A percentile compares a stretch with the other conserved stretches of the same genome.
These are phyloP conservation scores for Nicator chloris DNA, from an alignment of 2,113 vertebrate genomes.

Conservation along the genomic window DNA sequence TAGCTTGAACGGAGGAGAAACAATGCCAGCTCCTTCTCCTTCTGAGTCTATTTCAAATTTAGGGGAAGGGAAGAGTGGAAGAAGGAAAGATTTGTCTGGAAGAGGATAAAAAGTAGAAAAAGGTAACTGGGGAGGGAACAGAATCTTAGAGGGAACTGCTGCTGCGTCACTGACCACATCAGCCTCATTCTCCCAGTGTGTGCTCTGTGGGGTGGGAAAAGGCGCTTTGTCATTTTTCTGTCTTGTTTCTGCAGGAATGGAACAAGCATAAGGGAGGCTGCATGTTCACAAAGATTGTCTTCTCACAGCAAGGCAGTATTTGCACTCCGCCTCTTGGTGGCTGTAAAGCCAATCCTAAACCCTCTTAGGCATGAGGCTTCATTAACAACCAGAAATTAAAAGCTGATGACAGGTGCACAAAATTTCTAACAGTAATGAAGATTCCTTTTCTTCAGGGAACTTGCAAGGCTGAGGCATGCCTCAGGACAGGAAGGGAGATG, in stretches of 20 bases:
- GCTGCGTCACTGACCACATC: background rate
- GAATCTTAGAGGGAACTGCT: background rate
- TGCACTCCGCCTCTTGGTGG: background rate
- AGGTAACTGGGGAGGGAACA: background rate
- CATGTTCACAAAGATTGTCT: background rate
- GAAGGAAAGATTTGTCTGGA: background rate
- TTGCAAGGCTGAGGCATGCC: background rate
- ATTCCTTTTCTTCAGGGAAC: background rate
- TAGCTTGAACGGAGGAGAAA: background rate
- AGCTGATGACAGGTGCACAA: background rate
- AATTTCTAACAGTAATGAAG: background rate
- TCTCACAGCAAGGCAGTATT: background rate
- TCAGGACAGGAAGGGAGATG: background rate
- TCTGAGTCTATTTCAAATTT: background rate
- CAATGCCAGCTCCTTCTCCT: background rate
- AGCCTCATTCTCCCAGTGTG: background rate
- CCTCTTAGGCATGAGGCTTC: background rate
- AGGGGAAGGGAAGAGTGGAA: background rate
- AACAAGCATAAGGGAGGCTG: background rate
- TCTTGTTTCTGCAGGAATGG: background rate
- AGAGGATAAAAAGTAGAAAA: background rate
- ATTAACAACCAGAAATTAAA: background rate
- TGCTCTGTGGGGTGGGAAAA: background rate
- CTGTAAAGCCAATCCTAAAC: background rate
- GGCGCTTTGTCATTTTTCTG: background rate